These are phyloP conservation scores for Propithecus perrieri DNA, from an alignment of 2,797 vertebrate species.

Conservation along the genomic window DNA sequence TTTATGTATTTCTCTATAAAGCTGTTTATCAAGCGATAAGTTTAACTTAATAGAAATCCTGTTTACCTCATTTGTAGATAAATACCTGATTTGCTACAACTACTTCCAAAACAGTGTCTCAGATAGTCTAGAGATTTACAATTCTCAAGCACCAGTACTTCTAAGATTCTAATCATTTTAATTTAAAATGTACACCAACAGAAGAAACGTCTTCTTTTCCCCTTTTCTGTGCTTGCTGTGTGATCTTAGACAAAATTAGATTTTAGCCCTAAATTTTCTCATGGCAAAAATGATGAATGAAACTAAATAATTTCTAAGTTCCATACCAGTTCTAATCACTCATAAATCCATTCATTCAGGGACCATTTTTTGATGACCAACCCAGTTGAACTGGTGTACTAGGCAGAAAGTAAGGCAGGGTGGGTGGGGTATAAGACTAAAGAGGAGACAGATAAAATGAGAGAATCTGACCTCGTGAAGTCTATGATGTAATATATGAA, in stretches of 20 bases:
- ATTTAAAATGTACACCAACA: background rate
- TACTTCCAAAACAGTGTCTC: conserved; percentile 1
- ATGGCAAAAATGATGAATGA: background rate
- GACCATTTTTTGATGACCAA: background rate
- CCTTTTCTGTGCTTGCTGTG: background rate
- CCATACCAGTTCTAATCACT: background rate
- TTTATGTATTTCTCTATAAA: background rate
- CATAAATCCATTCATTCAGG: background rate
- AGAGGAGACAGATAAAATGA: background rate
- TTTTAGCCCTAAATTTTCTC: background rate
- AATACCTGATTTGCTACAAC: background rate
- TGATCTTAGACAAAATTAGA: background rate
- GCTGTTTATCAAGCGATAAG: background rate
- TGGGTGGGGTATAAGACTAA: background rate
- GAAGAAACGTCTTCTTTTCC: background rate
- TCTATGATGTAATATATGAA: background rate
- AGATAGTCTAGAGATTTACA: background rate
- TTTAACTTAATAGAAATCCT: background rate
- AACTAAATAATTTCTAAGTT: conserved; percentile 17
- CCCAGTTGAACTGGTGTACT: background rate
- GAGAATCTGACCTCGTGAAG: background rate
- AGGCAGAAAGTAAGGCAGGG: background rate
- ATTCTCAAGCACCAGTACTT: background rate
- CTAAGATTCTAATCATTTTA: background rate
- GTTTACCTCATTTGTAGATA: background rate